Evolutionary conservation across 2,888 invertebrate species (phyloP).

Genomic region (Ennomos erosarius): DNA sequence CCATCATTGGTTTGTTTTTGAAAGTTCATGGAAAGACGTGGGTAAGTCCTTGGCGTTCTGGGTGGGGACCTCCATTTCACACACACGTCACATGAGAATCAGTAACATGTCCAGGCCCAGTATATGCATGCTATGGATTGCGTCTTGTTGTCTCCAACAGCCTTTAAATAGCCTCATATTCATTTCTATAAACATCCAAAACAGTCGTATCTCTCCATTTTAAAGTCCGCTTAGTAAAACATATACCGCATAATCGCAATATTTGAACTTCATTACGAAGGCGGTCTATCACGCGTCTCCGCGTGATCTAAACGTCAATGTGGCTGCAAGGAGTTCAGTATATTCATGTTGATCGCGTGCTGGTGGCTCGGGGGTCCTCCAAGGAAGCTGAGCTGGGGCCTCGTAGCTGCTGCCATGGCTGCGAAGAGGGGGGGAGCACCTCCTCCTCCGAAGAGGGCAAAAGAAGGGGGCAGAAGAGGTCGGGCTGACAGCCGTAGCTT

Average conservation of each 20-base stretch:
- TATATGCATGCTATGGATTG: too few species aligned
- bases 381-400: slow-evolving; percentile 86
- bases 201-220: not conserved
- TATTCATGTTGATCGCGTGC: slow-evolving; percentile 84
- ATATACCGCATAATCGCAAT: not conserved
- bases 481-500: slow-evolving; percentile 94
- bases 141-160: too few species aligned
- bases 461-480: slow-evolving; percentile 90
- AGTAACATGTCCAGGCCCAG: too few species aligned
- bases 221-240: not conserved
- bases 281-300: slow-evolving; percentile 65
- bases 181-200: not conserved
- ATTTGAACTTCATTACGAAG: slow-evolving; percentile 54
- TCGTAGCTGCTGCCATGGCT: slow-evolving; percentile 87
- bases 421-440: slow-evolving; percentile 89
- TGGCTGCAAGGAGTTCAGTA: slow-evolving; percentile 83
- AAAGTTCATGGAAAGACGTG: too few species aligned
- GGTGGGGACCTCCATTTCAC: too few species aligned
- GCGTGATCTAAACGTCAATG: slow-evolving; percentile 83
- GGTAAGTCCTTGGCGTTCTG: too few species aligned
- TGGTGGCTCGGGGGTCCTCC: slow-evolving; percentile 83
- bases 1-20: too few species aligned
- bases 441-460: slow-evolving; percentile 88
- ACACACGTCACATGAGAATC: too few species aligned
- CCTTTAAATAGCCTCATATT: slow-evolving; percentile 5